Evolutionary conservation across 2,797 vertebrate genomes (phyloP), one percentile per base, ranked within the genome.

Genomic region (Spizella passerina): DNA sequence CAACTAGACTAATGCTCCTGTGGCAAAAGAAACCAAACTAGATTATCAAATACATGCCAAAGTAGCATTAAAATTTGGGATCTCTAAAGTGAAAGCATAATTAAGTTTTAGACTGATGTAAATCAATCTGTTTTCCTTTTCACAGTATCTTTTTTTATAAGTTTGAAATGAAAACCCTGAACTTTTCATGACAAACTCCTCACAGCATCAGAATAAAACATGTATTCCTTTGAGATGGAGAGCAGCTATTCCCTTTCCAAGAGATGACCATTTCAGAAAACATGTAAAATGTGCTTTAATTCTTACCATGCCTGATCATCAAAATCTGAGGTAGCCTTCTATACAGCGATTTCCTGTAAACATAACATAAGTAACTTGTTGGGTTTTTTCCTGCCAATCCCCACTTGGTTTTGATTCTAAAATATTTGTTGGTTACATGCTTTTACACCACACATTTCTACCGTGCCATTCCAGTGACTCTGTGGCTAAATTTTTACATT

Each of bases 221-320:
- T 18, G 10, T 6, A 61, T 39, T 29, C 38, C 20, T 81, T 18
- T 30, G 38, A 44, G 56, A 77, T 5, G 9, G 19, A 79, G 19
- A 70, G 22, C 77, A 68, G 16, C 32, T 73, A 12, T 21, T 39
- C 2, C 0, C 24, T 30, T 86, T 56, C 32, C 68, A 85, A 77
- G 11, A 63, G 4, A 41, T 3, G 3, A 68, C 6, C 7, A 16
- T 17, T 69, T 84, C 41, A 63, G 10, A 70, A 88, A 66, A 32
- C 15, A 69, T 6, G 38, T 24, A 38, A 56, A 50, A 86, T 39
- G 9, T 23, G 9, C 30, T 73, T 44, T 8, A 29, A 44, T 34
- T 66, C 97, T 95, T 80, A 97, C 97, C 97, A 97, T 97, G 24
- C 34, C 61, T 56, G 24, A 36, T 80, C 43, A 50, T 59, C 32